Conservation (phyloP, 37 sponge, comb jelly and placozoan genomes). For the Ianthella basta region DNA sequence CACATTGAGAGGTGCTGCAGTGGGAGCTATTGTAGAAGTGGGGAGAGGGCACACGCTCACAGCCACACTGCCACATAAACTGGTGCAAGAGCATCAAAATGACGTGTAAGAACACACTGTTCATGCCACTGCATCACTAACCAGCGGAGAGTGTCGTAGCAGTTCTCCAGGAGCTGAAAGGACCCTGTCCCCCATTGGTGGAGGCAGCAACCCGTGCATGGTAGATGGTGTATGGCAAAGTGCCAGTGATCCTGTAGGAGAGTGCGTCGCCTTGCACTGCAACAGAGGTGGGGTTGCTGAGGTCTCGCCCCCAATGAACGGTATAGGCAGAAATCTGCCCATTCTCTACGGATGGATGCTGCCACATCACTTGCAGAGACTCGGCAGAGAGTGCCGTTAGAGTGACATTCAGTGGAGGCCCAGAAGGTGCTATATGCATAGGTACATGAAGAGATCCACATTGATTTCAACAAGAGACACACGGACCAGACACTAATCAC, state of each 20-base stretch:
- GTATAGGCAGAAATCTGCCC: background rate
- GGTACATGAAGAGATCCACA: too few species aligned
- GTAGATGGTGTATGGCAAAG: background rate
- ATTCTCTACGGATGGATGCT: background rate
- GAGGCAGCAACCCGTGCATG: background rate
- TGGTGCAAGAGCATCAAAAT: too few species aligned
- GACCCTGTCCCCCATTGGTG: constrained; percentile 9
- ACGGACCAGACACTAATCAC: too few species aligned
- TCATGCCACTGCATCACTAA: background rate
- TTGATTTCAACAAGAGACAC: too few species aligned
- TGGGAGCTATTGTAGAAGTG: background rate
- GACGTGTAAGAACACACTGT: background rate
- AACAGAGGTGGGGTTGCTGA: background rate
- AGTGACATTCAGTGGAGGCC: background rate
- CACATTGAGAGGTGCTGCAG: background rate
- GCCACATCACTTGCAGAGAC: background rate
- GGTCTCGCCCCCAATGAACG: background rate
- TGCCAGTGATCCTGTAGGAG: background rate
- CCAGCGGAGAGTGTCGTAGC: background rate
- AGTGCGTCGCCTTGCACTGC: background rate
- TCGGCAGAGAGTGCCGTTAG: background rate
- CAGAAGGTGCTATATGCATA: background rate
- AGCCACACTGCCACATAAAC: too few species aligned
- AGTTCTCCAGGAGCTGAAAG: background rate
- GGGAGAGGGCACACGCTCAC: background rate